phyloP scores from a whole-genome alignment of 2,113 vertebrate genomes.

The Stomatorhinus ivindoensis region DNA sequence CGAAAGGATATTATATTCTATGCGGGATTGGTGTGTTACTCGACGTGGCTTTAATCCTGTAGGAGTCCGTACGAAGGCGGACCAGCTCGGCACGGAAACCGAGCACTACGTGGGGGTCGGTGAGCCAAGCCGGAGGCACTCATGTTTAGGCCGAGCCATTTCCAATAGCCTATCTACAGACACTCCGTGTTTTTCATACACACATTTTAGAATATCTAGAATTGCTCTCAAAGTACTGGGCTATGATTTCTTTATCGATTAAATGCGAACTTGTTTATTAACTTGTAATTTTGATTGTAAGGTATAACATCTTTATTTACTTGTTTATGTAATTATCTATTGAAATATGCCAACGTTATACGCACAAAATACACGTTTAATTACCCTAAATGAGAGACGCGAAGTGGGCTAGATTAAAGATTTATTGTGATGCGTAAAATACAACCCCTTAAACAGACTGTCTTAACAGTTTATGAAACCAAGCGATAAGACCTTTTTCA shows the following conservation, averaged over 20 bases:
- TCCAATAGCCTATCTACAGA: neutral
- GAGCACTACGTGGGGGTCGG: neutral
- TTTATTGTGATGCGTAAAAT: neutral
- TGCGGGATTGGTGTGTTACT: neutral
- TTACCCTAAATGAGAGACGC: neutral
- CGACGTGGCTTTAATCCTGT: neutral
- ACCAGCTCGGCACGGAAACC: neutral
- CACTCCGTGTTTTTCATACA: neutral
- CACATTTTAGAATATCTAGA: neutral
- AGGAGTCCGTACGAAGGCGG: neutral
- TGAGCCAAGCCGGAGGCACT: neutral
- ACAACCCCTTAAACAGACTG: neutral
- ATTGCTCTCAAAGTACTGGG: neutral
- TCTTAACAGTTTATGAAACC: neutral
- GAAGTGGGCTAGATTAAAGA: neutral
- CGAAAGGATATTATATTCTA: neutral
- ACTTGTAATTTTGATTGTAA: neutral
- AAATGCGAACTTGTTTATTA: neutral
- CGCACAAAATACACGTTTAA: neutral
- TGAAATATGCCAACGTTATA: neutral
- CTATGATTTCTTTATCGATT: neutral
- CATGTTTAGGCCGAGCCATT: neutral
- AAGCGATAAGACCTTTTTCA: neutral
- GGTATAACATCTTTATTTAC: neutral
- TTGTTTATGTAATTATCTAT: neutral